Percentiles rank a stretch among this genome's conserved stretches.
phyloP scores from a whole-genome alignment of 2,797 vertebrate species.

The Sarcophilus harrisii region DNA sequence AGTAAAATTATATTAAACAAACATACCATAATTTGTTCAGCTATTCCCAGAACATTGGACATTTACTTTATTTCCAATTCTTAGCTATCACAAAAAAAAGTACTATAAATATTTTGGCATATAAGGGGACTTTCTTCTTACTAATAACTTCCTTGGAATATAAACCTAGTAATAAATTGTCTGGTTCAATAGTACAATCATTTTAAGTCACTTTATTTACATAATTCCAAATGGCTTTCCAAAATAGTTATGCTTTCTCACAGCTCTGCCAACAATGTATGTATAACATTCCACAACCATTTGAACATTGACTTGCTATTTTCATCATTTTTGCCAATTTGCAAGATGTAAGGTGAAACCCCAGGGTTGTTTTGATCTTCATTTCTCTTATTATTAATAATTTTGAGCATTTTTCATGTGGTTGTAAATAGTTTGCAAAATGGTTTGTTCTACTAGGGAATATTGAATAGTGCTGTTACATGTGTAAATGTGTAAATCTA shows the following conservation, averaged over 20 bases:
- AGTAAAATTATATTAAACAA: neutral
- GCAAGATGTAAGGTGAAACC: neutral
- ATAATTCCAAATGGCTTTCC: neutral
- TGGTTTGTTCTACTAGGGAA: too few relatives aligned
- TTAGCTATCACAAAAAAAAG: neutral
- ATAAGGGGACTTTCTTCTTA: neutral
- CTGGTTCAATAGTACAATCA: neutral
- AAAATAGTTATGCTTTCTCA: neutral
- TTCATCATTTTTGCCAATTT: neutral
- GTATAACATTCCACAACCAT: neutral
- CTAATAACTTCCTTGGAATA: neutral
- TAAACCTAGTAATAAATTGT: neutral
- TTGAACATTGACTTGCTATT: neutral
- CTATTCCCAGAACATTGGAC: neutral
- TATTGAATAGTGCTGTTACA: too few relatives aligned
- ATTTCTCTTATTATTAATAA: neutral
- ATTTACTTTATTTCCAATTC: neutral
- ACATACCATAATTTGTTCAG: neutral
- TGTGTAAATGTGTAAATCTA: too few relatives aligned
- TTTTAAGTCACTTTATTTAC: neutral
- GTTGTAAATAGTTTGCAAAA: too few relatives aligned
- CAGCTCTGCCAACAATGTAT: neutral
- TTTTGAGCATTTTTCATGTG: neutral
- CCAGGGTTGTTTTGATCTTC: neutral
- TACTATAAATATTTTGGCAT: neutral